Base-by-base conservation (phyloP, 2,888 invertebrate genomes). In the Phorcus lineatus region DNA sequence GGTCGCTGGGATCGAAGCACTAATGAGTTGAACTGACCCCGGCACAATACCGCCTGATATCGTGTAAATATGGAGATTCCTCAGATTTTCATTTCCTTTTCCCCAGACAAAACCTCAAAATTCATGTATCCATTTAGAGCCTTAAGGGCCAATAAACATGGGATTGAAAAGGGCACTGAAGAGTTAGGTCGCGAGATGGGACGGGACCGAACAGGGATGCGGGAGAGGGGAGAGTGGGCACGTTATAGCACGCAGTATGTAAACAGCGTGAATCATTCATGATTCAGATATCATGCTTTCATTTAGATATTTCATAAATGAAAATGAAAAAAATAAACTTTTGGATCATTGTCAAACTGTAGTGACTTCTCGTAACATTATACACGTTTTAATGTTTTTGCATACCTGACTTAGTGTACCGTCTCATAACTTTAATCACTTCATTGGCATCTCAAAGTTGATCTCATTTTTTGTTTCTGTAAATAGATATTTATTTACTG, bases 101-200 rank as follows among this genome's bases (percentile, higher is more conserved):
- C 36, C 47, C 62, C 36, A 70, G 70, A 70, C 70, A 70, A 70
- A 62, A 70, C 70, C 36, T 36, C 36, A 70, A 70, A 70, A 70
- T 70, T 70, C 70, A 70, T 70, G 70, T 70, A 70, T 70, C 70
- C 70, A 70, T 70, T 70, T 70, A 70, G 70, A 19, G 70, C 70
- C 70, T 36, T 13, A 70, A 70, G 70, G 70, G 70, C 19, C 70
- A 70, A 70, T 40, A 70, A 70, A 70, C 70, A 70, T 17, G 13
- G 70, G 31, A 36, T 31, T 70, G 31, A 36, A 70, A 28, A 6
- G 70, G 28, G 70, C 70, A 40, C 31, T 9, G 17, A 36, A 19
- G 19, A 70, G 36, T 24, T n/a, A 40, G n/a, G 36, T 19, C 19
- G 70, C 70, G 36, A 70, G 19, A 19, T n/a, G 36, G 70, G 31